Evolutionary conservation across 2,797 vertebrate genomes (phyloP).

Genomic region (Enteromius unitaeniatus): DNA sequence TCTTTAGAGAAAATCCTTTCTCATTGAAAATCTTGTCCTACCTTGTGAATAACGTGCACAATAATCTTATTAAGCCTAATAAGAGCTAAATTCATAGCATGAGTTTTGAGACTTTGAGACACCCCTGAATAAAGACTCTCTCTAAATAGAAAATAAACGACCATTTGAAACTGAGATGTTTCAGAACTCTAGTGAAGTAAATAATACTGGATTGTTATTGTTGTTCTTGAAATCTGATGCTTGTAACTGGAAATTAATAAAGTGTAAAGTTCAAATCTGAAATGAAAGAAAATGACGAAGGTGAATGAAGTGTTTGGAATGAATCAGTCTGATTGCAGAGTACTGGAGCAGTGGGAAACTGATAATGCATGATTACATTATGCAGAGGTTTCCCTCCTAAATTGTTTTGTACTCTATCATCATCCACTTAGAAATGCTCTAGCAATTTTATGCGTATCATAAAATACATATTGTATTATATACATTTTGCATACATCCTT

Average conservation of each 20-base stretch:
- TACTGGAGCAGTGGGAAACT: neutral
- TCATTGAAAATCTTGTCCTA: neutral
- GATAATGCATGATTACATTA: neutral
- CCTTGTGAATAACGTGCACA: neutral
- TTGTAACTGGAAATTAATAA: neutral
- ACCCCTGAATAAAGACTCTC: neutral
- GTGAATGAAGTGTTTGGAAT: conserved; percentile 4
- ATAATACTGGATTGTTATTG: neutral
- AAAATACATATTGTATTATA: neutral
- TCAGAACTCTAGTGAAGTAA: neutral
- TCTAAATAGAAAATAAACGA: neutral
- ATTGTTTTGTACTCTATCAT: neutral
- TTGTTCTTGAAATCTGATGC: neutral
- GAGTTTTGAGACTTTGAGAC: neutral
- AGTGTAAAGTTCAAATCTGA: neutral
- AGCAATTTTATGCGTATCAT: neutral
- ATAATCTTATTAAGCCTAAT: too few relatives aligned
- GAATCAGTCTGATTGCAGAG: conserved; percentile 1
- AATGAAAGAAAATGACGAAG: neutral
- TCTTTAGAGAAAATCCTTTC: neutral
- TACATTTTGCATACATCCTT: neutral
- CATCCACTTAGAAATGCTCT: conserved; percentile 1
- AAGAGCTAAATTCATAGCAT: neutral
- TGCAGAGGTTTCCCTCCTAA: neutral
- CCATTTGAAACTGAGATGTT: neutral